A percentile compares a stretch with the other conserved stretches of the same genome.
phyloP scores from a whole-genome alignment of 2,888 invertebrate genomes.

The Volucella zonaria region DNA sequence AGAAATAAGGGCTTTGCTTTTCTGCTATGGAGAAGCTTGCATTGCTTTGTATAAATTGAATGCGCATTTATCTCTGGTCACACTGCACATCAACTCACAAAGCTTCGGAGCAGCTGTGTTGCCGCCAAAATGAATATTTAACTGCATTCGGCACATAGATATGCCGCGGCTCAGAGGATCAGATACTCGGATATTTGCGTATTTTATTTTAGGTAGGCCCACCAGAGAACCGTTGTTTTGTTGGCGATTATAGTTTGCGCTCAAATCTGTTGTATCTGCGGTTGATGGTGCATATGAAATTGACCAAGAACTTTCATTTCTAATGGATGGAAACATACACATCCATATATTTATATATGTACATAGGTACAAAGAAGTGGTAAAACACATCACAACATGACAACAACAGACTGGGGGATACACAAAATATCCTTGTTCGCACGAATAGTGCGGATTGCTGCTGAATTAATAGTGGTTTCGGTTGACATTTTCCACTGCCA shows the following conservation, averaged over 20 bases:
- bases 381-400: conserved; percentile 22
- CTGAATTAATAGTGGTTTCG: conserved; percentile 19
- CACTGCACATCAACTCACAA: too few species aligned
- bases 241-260: conserved; percentile 61
- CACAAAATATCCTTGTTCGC: conserved; percentile 48
- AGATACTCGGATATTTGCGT: conserved; percentile 48
- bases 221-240: conserved; percentile 51
- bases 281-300: conserved; percentile 57
- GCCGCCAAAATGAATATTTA: conserved; percentile 70
- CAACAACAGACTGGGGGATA: conserved; percentile 14
- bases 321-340: conserved; percentile 41
- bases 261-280: conserved; percentile 51
- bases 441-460: conserved; percentile 30
- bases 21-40: too few species aligned
- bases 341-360: not conserved
- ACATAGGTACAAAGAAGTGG: too few species aligned
- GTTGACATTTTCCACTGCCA: conserved; percentile 70
- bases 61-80: too few species aligned
- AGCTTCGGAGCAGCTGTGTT: conserved; percentile 22
- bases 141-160: conserved; percentile 55
- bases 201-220: conserved; percentile 17
- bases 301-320: conserved; percentile 61
- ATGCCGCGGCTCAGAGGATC: conserved; percentile 54
- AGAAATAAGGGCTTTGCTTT: too few species aligned
- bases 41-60: too few species aligned